These are phyloP conservation scores for Ranitomeya variabilis DNA, from an alignment of 2,113 vertebrate genomes.

Conservation along the genomic window DNA sequence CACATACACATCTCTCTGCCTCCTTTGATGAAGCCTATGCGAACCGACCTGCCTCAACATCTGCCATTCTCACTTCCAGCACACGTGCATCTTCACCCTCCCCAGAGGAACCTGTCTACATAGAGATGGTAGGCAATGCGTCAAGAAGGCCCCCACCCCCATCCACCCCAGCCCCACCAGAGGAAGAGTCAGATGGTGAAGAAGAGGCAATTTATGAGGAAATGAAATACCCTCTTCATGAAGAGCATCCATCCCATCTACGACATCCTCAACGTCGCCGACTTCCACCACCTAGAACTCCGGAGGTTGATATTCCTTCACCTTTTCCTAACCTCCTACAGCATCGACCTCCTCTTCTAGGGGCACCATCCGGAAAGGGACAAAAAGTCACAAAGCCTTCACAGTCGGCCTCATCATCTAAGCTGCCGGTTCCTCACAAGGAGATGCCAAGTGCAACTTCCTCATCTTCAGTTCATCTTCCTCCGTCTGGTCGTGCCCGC, in stretches of 20 bases:
- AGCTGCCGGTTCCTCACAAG: constrained; percentile 67
- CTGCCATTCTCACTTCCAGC: constrained; percentile 67
- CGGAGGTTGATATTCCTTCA: constrained; percentile 83
- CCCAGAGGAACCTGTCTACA: constrained; percentile 84
- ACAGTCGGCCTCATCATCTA: constrained; percentile 65
- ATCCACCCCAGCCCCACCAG: constrained; percentile 70
- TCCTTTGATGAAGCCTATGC: constrained; percentile 66
- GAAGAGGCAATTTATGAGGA: constrained; percentile 93
- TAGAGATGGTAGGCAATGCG: constrained; percentile 91
- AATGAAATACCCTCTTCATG: constrained; percentile 86
- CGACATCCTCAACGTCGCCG: constrained; percentile 22
- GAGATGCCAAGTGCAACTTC: constrained; percentile 67
- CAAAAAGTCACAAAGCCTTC: constrained; percentile 44
- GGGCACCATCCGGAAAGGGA: constrained; percentile 79
- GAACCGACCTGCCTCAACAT: constrained; percentile 56
- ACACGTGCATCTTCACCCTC: constrained; percentile 68
- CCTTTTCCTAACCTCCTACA: constrained; percentile 91
- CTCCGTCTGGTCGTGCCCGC: constrained; percentile 79
- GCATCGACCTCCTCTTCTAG: constrained; percentile 85
- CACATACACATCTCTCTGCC: constrained; percentile 87
- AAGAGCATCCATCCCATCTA: constrained; percentile 67
- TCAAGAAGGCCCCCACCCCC: constrained; percentile 70
- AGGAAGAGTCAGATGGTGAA: constrained; percentile 85
- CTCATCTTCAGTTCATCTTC: constrained; percentile 67
- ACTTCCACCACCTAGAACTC: constrained; percentile 67